These are phyloP conservation scores for Cisticola juncidis DNA, from an alignment of 2,113 vertebrate species.

Conservation along the genomic window DNA sequence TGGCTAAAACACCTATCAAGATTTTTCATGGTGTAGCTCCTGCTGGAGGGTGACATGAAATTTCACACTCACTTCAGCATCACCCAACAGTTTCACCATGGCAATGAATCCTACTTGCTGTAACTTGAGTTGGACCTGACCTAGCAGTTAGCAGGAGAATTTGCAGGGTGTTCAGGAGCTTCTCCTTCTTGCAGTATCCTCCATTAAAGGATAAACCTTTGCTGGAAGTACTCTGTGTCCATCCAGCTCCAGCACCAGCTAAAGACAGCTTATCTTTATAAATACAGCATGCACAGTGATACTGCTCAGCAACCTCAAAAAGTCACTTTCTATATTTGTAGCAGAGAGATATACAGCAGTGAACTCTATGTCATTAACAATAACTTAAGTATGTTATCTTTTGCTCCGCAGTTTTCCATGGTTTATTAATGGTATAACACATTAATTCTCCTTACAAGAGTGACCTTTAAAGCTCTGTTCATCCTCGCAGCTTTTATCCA, in stretches of 20 bases:
- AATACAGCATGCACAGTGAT: neutral
- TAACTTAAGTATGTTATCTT: constrained; percentile 81
- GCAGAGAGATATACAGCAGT: constrained; percentile 66
- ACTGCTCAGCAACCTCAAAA: constrained; percentile 68
- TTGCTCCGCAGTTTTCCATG: constrained; percentile 72
- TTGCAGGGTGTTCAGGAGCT: neutral
- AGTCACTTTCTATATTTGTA: constrained; percentile 72
- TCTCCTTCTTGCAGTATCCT: neutral
- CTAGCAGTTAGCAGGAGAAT: neutral
- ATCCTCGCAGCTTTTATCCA: constrained; percentile 79
- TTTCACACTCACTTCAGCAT: neutral
- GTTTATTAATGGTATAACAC: constrained; percentile 79
- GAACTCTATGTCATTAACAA: constrained; percentile 72
- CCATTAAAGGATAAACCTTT: neutral
- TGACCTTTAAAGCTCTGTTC: constrained; percentile 81
- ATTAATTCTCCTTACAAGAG: constrained; percentile 78
- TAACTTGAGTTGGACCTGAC: neutral
- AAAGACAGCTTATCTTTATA: constrained; percentile 44
- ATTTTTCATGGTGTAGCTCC: neutral
- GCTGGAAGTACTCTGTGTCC: neutral
- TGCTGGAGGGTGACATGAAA: neutral
- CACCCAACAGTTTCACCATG: neutral
- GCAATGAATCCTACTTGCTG: neutral
- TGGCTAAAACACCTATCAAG: neutral
- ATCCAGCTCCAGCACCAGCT: neutral